Conservation (phyloP, 2,888 invertebrate species). For the Eucriotettix oculatus region DNA sequence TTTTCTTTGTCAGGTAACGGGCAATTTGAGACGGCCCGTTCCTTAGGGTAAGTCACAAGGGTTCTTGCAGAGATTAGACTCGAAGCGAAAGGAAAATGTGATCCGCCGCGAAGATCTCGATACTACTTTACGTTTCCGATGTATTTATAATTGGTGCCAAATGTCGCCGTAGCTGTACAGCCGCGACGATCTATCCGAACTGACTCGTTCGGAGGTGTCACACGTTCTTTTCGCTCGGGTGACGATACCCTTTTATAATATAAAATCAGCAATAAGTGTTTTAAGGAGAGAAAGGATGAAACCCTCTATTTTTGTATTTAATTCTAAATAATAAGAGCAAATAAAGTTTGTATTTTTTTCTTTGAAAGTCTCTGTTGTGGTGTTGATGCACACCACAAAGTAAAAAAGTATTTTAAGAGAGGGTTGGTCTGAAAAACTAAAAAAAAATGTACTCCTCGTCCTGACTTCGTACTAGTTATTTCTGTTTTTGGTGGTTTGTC, state of each 20-base stretch:
- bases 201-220: not conserved
- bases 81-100: conserved; percentile 11
- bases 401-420: conserved; percentile 11
- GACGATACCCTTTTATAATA: conserved; percentile 23
- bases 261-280: conserved; percentile 31
- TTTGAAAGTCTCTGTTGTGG: conserved; percentile 14
- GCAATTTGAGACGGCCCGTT: not conserved
- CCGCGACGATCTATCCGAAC: not conserved
- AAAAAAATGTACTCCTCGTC: conserved; percentile 14
- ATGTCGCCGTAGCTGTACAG: conserved; percentile 3
- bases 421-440: conserved; percentile 13
- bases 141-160: conserved; percentile 7
- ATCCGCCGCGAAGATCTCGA: not conserved
- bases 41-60: conserved; percentile 4
- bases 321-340: conserved; percentile 20
- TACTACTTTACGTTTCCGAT: not conserved
- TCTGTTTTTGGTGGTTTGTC: conserved; percentile 17
- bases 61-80: conserved; percentile 13
- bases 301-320: conserved; percentile 35
- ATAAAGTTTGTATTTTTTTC: conserved; percentile 17
- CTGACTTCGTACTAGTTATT: conserved; percentile 16
- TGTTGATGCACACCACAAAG: conserved; percentile 11
- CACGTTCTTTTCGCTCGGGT: conserved; percentile 14
- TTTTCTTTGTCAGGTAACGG: not conserved
- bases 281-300: conserved; percentile 25